These are phyloP conservation scores for Pachyseris speciosa DNA, from an alignment of 64 coral and sea anemone species.

Conservation along the genomic window DNA sequence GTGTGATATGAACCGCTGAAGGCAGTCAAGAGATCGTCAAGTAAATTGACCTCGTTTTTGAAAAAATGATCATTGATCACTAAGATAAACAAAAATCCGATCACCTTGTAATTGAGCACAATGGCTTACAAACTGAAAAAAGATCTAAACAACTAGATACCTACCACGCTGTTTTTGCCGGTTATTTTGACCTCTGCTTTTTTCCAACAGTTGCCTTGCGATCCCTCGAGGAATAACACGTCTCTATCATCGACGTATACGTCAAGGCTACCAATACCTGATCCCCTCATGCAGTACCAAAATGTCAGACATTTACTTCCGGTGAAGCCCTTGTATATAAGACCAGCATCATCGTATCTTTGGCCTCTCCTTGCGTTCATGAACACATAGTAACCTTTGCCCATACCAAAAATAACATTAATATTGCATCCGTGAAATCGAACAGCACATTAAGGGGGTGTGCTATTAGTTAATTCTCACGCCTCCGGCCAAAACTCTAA, in stretches of 20 bases:
- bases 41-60: too few relatives aligned
- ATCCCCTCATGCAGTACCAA: slow-evolving; percentile 2
- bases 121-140: not conserved
- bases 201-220: not conserved
- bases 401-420: not conserved
- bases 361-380: not conserved
- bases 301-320: not conserved
- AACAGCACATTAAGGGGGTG: too few relatives aligned
- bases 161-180: not conserved
- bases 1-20: too few relatives aligned
- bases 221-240: not conserved
- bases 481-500: too few relatives aligned
- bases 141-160: not conserved
- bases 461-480: too few relatives aligned
- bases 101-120: too few relatives aligned
- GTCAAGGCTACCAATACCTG: not conserved
- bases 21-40: too few relatives aligned
- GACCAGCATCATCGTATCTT: not conserved
- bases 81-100: too few relatives aligned
- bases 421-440: too few relatives aligned
- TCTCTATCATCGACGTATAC: not conserved
- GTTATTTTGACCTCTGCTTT: not conserved
- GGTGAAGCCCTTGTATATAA: not conserved
- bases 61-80: too few relatives aligned
- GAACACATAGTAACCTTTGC: not conserved